Percentiles rank a stretch among this genome's conserved stretches.
phyloP scores from a whole-genome alignment of 2,888 invertebrate genomes.

The Oscheius sp. region DNA sequence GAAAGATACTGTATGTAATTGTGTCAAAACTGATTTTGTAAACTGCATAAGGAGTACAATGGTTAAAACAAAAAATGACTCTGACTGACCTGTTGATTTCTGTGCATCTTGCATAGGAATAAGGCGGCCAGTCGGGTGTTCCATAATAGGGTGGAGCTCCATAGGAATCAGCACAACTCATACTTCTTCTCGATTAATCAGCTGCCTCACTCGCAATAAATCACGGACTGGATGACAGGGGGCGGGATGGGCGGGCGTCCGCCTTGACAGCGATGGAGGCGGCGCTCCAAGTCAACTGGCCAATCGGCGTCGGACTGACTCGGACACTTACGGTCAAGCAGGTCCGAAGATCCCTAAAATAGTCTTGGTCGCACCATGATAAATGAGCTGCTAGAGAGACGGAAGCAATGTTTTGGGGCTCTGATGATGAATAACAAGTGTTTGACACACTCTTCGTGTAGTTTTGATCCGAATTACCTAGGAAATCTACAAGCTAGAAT shows the following conservation, averaged over 20 bases:
- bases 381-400: too few relatives aligned
- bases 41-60: background rate
- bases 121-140: constrained; percentile 48
- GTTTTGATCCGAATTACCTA: too few relatives aligned
- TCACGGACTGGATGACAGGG: constrained; percentile 38
- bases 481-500: too few relatives aligned
- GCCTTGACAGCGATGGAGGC: background rate
- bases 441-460: too few relatives aligned
- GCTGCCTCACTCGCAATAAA: constrained; percentile 38
- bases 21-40: background rate
- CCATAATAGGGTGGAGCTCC: constrained; percentile 47
- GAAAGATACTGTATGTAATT: background rate
- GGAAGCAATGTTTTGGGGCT: too few relatives aligned
- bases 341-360: too few relatives aligned
- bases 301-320: background rate
- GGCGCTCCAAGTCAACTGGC: background rate
- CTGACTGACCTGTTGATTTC: constrained; percentile 32
- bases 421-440: too few relatives aligned
- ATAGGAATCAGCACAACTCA: constrained; percentile 57
- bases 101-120: constrained; percentile 35
- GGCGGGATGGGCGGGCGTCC: constrained; percentile 21
- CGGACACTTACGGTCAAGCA: too few relatives aligned
- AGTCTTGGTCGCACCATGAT: too few relatives aligned
- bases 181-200: constrained; percentile 37
- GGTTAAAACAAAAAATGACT: background rate